A percentile compares a stretch with the other conserved stretches of the same genome.
These are phyloP conservation scores for Plutella xylostella DNA, from an alignment of 2,888 invertebrate species.

Conservation along the genomic window DNA sequence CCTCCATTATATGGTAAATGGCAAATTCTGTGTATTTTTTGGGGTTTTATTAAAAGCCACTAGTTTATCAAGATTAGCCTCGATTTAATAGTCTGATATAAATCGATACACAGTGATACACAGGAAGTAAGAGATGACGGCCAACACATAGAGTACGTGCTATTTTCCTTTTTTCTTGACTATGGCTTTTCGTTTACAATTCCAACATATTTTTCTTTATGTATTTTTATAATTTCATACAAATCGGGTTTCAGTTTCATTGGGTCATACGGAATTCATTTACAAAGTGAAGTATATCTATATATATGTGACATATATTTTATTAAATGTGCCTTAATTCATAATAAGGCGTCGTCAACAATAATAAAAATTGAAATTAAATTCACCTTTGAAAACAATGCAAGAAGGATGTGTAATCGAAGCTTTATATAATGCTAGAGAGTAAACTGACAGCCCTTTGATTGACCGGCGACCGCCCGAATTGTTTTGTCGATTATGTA, in stretches of 20 bases:
- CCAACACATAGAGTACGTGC: no score
- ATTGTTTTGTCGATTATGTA: no score
- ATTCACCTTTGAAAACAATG: background rate
- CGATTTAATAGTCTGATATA: no score
- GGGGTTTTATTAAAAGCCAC: no score
- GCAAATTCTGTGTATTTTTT: slow-evolving; percentile 7
- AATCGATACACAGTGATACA: no score
- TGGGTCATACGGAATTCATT: background rate
- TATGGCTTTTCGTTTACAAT: no score
- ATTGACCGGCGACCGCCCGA: background rate
- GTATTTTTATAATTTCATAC: slow-evolving; percentile 10
- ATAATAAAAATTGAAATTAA: background rate
- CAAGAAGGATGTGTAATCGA: background rate
- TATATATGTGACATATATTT: background rate
- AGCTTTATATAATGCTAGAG: background rate
- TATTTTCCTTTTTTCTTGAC: no score
- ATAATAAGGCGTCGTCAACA: background rate
- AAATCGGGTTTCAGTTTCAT: background rate
- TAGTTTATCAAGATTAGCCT: no score
- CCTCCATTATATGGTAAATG: background rate
- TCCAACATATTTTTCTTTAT: slow-evolving; percentile 11
- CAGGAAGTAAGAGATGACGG: no score
- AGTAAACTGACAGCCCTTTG: background rate
- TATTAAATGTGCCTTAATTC: background rate
- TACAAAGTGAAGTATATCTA: background rate